These are phyloP conservation scores for Hypanus sabinus DNA, from an alignment of 2,113 vertebrate species.

Conservation along the genomic window DNA sequence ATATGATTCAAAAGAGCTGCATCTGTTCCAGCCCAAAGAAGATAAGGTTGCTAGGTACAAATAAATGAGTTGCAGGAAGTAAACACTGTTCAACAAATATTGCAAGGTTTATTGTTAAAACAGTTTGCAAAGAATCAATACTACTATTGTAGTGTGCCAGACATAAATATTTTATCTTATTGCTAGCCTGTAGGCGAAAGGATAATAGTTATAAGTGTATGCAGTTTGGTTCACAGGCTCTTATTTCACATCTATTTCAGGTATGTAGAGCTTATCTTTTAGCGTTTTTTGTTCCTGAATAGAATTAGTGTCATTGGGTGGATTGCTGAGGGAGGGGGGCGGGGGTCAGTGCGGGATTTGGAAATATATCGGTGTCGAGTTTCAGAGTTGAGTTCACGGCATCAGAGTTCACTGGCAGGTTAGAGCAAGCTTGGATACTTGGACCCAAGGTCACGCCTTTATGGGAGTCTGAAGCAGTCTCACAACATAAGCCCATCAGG, in stretches of 20 bases:
- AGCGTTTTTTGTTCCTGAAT: not conserved
- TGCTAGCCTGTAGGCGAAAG: not conserved
- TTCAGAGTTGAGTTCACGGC: not conserved
- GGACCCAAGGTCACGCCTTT: not conserved
- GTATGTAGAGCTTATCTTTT: not conserved
- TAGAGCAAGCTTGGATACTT: not conserved
- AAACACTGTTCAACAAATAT: not conserved
- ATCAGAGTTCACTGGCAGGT: conserved; percentile 28
- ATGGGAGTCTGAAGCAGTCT: not conserved
- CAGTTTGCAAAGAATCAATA: not conserved
- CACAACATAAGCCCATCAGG: not conserved
- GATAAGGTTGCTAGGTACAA: not conserved
- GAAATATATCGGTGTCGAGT: conserved; percentile 1
- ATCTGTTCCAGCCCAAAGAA: not conserved
- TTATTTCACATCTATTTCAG: conserved; percentile 11
- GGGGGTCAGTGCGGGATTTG: not conserved
- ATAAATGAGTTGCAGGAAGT: not conserved
- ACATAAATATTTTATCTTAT: not conserved
- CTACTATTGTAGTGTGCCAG: not conserved
- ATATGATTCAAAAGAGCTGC: not conserved
- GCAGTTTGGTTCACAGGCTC: not conserved
- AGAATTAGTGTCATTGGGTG: not conserved
- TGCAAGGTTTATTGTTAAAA: not conserved
- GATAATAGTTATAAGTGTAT: conserved; percentile 1
- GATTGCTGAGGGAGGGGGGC: not conserved